Base-by-base conservation (phyloP, 2,113 vertebrate species). In the Stictonetta naevosa region DNA sequence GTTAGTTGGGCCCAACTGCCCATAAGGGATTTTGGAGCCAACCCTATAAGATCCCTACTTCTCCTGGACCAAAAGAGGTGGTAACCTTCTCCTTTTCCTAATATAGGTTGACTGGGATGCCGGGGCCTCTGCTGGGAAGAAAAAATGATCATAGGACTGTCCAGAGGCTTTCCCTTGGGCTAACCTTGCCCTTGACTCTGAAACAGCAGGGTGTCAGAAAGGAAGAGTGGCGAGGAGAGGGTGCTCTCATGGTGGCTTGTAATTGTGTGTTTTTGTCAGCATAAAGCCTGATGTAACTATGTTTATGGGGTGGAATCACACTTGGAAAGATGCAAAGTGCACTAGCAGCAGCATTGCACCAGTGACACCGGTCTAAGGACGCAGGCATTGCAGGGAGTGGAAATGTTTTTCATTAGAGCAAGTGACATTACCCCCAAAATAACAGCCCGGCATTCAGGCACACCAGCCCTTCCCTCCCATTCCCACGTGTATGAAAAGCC, bases 301-400 rank as follows among this genome's bases (percentile, higher is more conserved):
- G 91, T 95, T 91, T 92, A 94, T 63, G 52, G 77, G 33, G 81
- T 84, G 87, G 86, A 88, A 96, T 96, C 90, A 74, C 95, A 91
- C 92, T 40, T 81, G 60, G 81, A 31, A 81, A 74, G 68, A 81
- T 52, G 73, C 26, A 38, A 95, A 92, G 76, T 59, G 31, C 67
- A 84, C 74, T 36, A 4, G 19, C 44, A 94, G 80, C 93, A 84
- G 80, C 80, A 11, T 10, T 71, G 77, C 77, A 84, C 1, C 13
- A 74, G 73, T 7, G 1, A 21, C 1, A 17, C 40, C 63, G 86
- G 64, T 63, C n/a, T 75, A 28, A 75, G 68, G 69, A 59, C 36
- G 46, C 19, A 60, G 74, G 22, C 28, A 16, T 25, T 59, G 42
- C 56, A 59, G 64, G 48, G 56, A 50, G 29, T 44, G 36, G 23